These are phyloP conservation scores for Spea bombifrons DNA, from an alignment of 2,113 vertebrate genomes.

Conservation along the genomic window DNA sequence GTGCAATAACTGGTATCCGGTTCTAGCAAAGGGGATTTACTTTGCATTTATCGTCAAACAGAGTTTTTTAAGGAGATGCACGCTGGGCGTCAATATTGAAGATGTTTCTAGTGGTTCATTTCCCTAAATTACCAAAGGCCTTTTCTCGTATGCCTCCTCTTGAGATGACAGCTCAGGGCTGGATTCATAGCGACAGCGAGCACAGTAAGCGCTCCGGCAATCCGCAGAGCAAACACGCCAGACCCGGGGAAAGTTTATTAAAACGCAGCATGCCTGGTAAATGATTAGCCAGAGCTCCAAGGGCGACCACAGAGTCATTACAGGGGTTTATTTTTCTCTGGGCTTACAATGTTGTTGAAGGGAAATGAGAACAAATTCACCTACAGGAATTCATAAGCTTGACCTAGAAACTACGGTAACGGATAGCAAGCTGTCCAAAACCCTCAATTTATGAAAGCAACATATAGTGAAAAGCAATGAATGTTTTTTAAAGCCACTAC, in stretches of 20 bases:
- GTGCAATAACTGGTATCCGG: background rate
- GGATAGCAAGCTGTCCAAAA: background rate
- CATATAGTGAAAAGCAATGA: too few relatives aligned
- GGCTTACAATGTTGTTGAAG: slow-evolving; percentile 50
- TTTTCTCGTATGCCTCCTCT: slow-evolving; percentile 20
- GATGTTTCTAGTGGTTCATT: slow-evolving; percentile 21
- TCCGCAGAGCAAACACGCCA: slow-evolving; percentile 28
- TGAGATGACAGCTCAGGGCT: slow-evolving; percentile 1
- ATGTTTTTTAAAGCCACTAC: too few relatives aligned
- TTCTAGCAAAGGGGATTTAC: background rate
- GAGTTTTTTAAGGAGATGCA: background rate
- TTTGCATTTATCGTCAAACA: background rate
- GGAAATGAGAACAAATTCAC: slow-evolving; percentile 22
- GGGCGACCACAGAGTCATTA: slow-evolving; percentile 9
- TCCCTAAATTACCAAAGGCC: slow-evolving; percentile 2
- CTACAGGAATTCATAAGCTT: slow-evolving; percentile 12
- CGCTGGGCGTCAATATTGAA: slow-evolving; percentile 1
- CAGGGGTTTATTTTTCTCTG: slow-evolving; percentile 22
- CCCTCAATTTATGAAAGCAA: background rate
- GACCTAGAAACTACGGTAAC: slow-evolving; percentile 9
- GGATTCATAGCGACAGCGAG: background rate
- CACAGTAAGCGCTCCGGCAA: background rate
- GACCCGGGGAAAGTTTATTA: slow-evolving; percentile 45
- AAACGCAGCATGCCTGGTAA: slow-evolving; percentile 52
- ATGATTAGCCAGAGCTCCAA: slow-evolving; percentile 47